Base-by-base conservation (phyloP, 2,888 invertebrate species). In the Andrena marginata region DNA sequence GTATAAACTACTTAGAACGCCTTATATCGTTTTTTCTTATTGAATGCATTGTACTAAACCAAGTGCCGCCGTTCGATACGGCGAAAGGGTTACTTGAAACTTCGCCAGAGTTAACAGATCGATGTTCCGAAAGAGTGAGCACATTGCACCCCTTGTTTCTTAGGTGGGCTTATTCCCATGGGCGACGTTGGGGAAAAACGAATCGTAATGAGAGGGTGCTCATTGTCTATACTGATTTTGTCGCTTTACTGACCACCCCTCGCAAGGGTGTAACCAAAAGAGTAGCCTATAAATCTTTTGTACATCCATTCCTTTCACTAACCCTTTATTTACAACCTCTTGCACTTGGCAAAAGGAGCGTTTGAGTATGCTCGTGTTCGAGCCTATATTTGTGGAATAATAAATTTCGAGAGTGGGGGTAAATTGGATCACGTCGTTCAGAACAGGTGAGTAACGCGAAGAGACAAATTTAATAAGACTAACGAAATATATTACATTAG, bases 381-480 rank as follows among this genome's bases (percentile, higher is more conserved):
- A 42, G 16, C 42, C 42, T 5, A 16, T 4, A 16, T 42, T 33
- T 13, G n/a, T 13, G 49, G 69, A n/a, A 35, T n/a, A 23, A 7
- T 5, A 71, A 65, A 16, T 5, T 59, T 35, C 5, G 13, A 26
- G 31, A 5, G 33, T 42, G 1, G n/a, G 60, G 48, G 2, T 69
- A 69, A 13, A 65, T 60, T 16, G 51, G 20, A 59, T 62, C 51
- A 51, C n/a, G 42, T 31, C 56, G 51, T 60, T 79, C 54, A 23
- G 16, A 48, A 16, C 16, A 35, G 8, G 16, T 73, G 64, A 69
- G 63, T 72, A 80, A 80, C 64, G n/a, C 60, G 23, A 51, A 70
- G 54, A 54, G 68, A 48, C 60, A 83, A 81, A 81, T 77, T 69
- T 64, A 75, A 82, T 77, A 69, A 78, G 63, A 49, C 49, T 77